These are phyloP conservation scores for Drosophila parabipectinata DNA, from an alignment of 1,140 invertebrate genomes.

Conservation along the genomic window DNA sequence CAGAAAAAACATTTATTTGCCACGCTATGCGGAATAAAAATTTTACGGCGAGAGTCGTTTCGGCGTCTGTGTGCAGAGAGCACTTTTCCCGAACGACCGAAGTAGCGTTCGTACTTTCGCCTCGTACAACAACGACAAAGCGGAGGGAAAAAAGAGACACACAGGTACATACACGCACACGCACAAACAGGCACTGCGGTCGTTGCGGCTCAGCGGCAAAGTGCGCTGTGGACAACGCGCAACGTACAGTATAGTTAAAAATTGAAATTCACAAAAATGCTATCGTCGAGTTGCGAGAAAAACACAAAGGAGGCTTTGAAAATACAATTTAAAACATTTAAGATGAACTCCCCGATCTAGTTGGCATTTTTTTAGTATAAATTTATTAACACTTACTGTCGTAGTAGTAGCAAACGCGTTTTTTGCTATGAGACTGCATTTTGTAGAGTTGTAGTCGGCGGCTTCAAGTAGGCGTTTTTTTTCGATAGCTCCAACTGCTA, in stretches of 20 bases:
- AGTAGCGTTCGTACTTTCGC: slow-evolving; percentile 42
- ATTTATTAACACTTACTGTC: slow-evolving; percentile 92
- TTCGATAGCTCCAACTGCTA: neutral
- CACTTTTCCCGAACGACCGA: slow-evolving; percentile 52
- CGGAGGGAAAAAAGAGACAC: slow-evolving; percentile 37
- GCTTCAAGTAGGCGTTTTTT: neutral
- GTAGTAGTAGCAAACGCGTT: slow-evolving; percentile 99
- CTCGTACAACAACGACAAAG: slow-evolving; percentile 24
- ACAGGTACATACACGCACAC: slow-evolving; percentile 67
- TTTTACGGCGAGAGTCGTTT: slow-evolving; percentile 57
- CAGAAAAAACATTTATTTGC: slow-evolving; percentile 25
- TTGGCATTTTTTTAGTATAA: neutral
- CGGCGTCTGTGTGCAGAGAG: slow-evolving; percentile 39
- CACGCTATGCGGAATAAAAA: slow-evolving; percentile 64
- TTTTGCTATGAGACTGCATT: slow-evolving; percentile 93
- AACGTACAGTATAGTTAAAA: slow-evolving; percentile 78
- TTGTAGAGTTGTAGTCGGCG: slow-evolving; percentile 16
- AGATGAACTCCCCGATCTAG: neutral
- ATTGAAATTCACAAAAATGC: slow-evolving; percentile 59
- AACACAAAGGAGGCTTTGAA: neutral
- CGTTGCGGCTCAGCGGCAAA: slow-evolving; percentile 36
- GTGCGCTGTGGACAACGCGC: slow-evolving; percentile 59
- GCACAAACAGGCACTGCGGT: slow-evolving; percentile 45
- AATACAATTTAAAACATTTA: neutral
- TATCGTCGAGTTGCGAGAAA: slow-evolving; percentile 7